These are phyloP conservation scores for Echinarachnius parma DNA, from an alignment of 53 echinoderm and acorn worm species.

Conservation along the genomic window DNA sequence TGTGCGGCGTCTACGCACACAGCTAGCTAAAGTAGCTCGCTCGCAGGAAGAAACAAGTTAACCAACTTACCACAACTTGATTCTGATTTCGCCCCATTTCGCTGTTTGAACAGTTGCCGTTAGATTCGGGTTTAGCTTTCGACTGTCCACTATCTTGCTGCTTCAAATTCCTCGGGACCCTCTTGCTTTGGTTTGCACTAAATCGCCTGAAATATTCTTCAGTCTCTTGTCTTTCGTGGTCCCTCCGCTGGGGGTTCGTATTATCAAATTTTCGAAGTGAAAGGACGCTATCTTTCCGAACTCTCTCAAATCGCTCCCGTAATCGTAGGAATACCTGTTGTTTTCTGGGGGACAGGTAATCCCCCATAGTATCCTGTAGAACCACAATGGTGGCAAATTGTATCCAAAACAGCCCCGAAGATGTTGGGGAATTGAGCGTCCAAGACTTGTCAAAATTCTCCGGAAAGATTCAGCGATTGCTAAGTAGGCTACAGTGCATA, in stretches of 20 bases:
- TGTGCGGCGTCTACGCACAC: constrained; percentile 4
- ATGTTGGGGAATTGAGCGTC: constrained; percentile 29
- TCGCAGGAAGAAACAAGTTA: constrained; percentile 27
- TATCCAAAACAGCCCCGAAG: constrained; percentile 47
- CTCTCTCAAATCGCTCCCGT: constrained; percentile 56
- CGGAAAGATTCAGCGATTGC: not conserved
- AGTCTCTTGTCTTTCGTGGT: constrained; percentile 59
- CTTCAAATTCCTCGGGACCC: constrained; percentile 63
- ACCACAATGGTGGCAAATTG: constrained; percentile 73
- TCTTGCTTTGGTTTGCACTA: constrained; percentile 57
- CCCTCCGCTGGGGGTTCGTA: constrained; percentile 41
- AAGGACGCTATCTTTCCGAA: constrained; percentile 46
- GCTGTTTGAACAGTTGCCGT: constrained; percentile 48
- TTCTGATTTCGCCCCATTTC: constrained; percentile 48
- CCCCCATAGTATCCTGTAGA: constrained; percentile 73
- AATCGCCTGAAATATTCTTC: constrained; percentile 44
- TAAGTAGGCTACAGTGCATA: too few species aligned
- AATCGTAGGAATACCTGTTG: constrained; percentile 62
- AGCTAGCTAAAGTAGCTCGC: too few species aligned
- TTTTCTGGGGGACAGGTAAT: constrained; percentile 71
- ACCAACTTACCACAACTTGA: constrained; percentile 38
- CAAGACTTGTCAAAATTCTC: not conserved
- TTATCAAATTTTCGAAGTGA: constrained; percentile 34
- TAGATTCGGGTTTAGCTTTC: constrained; percentile 59
- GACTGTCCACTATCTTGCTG: constrained; percentile 64